Evolutionary conservation across 2,797 vertebrate species (phyloP), one percentile per base, ranked within the genome.

Genomic region (Sebastes minor): DNA sequence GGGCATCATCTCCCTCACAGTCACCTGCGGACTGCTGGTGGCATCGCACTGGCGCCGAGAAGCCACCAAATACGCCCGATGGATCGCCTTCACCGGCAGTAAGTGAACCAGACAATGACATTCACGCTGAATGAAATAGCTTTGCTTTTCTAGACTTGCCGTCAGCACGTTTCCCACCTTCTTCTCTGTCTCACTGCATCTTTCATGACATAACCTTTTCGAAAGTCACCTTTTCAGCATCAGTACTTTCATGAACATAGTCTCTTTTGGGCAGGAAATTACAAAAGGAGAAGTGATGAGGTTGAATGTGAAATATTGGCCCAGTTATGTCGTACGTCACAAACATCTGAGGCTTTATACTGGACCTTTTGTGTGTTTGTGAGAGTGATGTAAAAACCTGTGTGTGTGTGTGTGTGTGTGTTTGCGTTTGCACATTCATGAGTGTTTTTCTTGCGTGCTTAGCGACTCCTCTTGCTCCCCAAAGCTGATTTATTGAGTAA

Each of bases 1-100:
- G 98, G 99, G 99, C 93, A 99, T 99, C 94, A 97, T 99, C 96
- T 99, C 98, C 93, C 97, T 99, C 96, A 99, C 99, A 73, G 97
- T 99, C 95, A 99, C 99, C 71, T 99, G 99, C 70, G 99, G 97
- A 85, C 96, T 99, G 90, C 96, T 99, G 82, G 97, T 99, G 96
- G 98, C 98, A 74, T 99, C 99, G 63, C 98, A 99, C 95, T 99
- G 99, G 99, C 97, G 98, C 92, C 91, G 98, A 91, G 98, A 99
- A 94, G 98, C 98, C 94, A 99, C 98, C 91, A 99, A 99, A 94
- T 99, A 94, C 8, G 94, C 95, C 74, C 95, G 95, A 77, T 95
- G 95, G 95, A 95, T 95, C 66, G 95, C 95, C 92, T 95, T 95
- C 42, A 95, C 95, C 11, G 95, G 95, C 81, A 95, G 95, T 95